Base-by-base conservation (phyloP, 2,888 invertebrate species). In the Scaptomyza tumidula region DNA sequence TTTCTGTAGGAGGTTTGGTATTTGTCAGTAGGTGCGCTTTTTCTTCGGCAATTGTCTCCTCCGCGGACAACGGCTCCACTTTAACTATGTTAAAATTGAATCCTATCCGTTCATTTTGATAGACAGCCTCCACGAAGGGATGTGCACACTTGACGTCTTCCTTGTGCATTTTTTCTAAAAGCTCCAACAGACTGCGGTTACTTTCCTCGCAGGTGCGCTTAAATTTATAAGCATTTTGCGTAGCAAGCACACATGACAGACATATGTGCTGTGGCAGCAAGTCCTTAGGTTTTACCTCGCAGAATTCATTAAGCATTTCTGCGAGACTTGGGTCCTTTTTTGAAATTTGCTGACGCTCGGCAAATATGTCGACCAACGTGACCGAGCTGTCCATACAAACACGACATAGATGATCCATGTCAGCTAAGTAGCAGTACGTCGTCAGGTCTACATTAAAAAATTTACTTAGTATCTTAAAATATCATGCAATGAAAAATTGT, bases 261-360 rank as follows among this genome's bases (percentile, higher is more conserved):
- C 92, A 92, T 3, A 92, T 90, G 19, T 82, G 75, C 16, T 86
- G 82, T 0, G 92, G 91, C 27, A 90, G 74, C 7, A 24, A 24
- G 52, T 84, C 83, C 6, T 57, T 41, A 0, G 44, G 56, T 3
- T 52, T 68, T 55, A 77, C 89, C 14, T 64, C 37, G 50, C 78
- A 87, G 49, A 87, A 89, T 45, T 81, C 84, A 24, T 62, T 77
- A 4, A 91, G 66, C 74, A 90, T 88, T 52, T 83, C 65, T 0
- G 81, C 76, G 13, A 88, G 64, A 33, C 78, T 86, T 1, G 53
- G 79, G 4, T 56, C 63, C 45, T 78, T 78, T 14, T 58, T 50
- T 1, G 59, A 55, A 10, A 56, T 50, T 37, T 78, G 72, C 10
- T 53, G 33, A 5, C 70, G 59, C 9, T 76, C 59, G 7, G 78